These are phyloP conservation scores for Trachelus stipa DNA, from an alignment of 2,888 invertebrate species.

Conservation along the genomic window DNA sequence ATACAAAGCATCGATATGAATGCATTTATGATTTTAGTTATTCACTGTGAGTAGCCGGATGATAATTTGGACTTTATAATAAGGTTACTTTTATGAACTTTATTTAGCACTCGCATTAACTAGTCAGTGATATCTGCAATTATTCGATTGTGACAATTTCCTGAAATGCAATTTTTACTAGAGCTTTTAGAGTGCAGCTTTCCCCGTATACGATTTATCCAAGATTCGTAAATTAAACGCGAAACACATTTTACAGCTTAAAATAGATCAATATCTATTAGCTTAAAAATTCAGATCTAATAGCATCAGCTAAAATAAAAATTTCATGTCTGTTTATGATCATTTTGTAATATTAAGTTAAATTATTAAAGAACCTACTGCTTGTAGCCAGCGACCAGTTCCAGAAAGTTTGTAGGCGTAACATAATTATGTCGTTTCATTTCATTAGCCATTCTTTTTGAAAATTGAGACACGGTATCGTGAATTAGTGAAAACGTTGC, in stretches of 20 bases:
- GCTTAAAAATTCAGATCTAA: background rate
- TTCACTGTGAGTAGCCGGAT: background rate
- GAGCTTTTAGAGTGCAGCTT: background rate
- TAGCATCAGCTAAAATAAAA: background rate
- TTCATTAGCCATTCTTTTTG: constrained; percentile 79
- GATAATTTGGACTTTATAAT: background rate
- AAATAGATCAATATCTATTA: background rate
- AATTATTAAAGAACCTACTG: constrained; percentile 68
- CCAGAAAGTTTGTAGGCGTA: constrained; percentile 89
- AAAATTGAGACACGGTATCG: constrained; percentile 81
- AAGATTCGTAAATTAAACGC: too few species aligned
- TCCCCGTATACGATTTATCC: too few species aligned
- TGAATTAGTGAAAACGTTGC: constrained; percentile 85
- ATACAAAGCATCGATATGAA: constrained; percentile 17
- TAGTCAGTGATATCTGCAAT: background rate
- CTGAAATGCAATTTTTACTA: background rate
- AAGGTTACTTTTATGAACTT: background rate
- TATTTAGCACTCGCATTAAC: background rate
- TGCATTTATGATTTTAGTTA: background rate
- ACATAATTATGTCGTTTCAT: constrained; percentile 88
- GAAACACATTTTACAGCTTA: background rate
- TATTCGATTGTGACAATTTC: background rate
- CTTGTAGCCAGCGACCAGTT: constrained; percentile 86
- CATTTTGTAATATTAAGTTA: background rate
- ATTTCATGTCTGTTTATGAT: background rate